A percentile compares a stretch with the other conserved stretches of the same genome.
Conservation (phyloP, 2,797 vertebrate species). For the Merluccius polli region DNA sequence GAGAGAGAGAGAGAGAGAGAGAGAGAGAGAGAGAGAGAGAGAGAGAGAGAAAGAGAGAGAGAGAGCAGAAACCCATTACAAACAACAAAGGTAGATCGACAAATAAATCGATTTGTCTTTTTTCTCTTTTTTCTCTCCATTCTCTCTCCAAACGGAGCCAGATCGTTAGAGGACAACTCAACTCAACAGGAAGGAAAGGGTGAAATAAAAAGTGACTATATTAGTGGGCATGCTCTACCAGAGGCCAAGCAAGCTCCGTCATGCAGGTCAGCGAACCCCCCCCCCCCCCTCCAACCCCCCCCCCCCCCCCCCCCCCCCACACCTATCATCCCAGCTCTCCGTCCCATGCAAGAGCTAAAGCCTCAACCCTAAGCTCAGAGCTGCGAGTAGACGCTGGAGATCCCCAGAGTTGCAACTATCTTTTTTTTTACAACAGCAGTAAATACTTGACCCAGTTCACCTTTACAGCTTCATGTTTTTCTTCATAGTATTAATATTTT, state of each 20-base stretch:
- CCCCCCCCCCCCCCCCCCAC: neutral
- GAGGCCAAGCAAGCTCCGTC: slow-evolving; percentile 44
- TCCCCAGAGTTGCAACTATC: slow-evolving; percentile 33
- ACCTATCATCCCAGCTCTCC: neutral
- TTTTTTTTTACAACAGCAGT: neutral
- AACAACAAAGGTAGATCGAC: neutral
- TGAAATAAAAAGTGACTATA: neutral
- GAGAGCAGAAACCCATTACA: neutral
- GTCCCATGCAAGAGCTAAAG: slow-evolving; percentile 60
- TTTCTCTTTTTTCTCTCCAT: neutral
- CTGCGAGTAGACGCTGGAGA: slow-evolving; percentile 11
- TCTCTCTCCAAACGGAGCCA: neutral
- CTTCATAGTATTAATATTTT: neutral
- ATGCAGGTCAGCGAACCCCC: slow-evolving; percentile 52
- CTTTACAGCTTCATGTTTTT: neutral
- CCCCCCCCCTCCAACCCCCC: neutral
- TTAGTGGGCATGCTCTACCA: slow-evolving; percentile 50
- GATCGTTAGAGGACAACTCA: neutral
- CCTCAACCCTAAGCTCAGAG: slow-evolving; percentile 15
- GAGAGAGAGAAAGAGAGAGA: slow-evolving; percentile 14
- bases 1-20: neutral
- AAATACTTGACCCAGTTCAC: neutral
- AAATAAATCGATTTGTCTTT: neutral
- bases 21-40: slow-evolving; percentile 12
- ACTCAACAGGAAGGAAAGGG: slow-evolving; percentile 1